Evolutionary conservation across 2,888 invertebrate genomes (phyloP).

Genomic region (Cheilosia vernalis): DNA sequence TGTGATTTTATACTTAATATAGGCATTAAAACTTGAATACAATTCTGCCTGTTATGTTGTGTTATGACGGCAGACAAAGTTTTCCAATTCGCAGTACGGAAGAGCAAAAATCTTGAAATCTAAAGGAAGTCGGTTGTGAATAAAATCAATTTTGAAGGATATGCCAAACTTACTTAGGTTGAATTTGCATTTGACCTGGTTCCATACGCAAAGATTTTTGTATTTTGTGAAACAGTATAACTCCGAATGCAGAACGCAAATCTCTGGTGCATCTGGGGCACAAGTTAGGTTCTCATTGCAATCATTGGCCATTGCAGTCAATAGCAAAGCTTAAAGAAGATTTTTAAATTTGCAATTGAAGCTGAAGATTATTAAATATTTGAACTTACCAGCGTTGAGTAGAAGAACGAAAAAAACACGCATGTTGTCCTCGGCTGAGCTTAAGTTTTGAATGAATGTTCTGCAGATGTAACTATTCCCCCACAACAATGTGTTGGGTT

Average conservation of each 20-base stretch:
- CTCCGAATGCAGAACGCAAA: conserved; percentile 32
- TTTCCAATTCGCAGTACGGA: conserved; percentile 43
- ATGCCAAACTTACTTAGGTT: conserved; percentile 20
- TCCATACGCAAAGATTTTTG: conserved; percentile 20
- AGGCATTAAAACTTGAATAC: conserved; percentile 34
- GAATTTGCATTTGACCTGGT: conserved; percentile 19
- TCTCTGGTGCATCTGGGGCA: neutral
- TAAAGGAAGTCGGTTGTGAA: conserved; percentile 8
- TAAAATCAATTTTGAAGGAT: neutral
- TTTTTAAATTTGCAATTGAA: neutral
- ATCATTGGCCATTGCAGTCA: neutral
- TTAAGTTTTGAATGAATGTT: conserved; percentile 2
- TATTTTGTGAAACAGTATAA: conserved; percentile 30
- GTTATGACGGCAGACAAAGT: conserved; percentile 15
- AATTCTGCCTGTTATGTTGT: neutral
- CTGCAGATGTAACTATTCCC: neutral
- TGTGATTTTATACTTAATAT: conserved; percentile 71
- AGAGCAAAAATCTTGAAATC: conserved; percentile 1
- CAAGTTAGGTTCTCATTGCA: conserved; percentile 9
- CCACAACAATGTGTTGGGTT: neutral
- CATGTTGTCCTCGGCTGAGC: conserved; percentile 27
- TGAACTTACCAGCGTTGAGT: conserved; percentile 32
- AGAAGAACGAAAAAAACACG: conserved; percentile 11
- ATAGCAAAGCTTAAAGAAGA: conserved; percentile 8
- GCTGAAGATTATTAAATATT: neutral